A percentile compares a stretch with the other conserved stretches of the same genome.
Conservation (phyloP, 1,140 invertebrate species). For the Trinorchestia longiramus region DNA sequence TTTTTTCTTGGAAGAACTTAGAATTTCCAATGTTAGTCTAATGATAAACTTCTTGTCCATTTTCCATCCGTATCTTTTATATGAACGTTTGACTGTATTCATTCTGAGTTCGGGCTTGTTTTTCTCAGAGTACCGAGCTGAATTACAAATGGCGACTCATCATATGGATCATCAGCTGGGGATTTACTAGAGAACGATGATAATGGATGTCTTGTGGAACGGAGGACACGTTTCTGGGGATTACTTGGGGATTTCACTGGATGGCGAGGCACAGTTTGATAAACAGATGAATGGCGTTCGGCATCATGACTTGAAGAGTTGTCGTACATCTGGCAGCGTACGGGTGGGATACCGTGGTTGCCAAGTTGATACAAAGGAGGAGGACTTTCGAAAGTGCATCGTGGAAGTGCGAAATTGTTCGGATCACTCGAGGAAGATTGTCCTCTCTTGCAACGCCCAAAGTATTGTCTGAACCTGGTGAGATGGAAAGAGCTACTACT, state of each 20-base stretch:
- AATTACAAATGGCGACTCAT: not conserved
- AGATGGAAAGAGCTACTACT: not conserved
- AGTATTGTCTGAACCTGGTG: constrained; percentile 4
- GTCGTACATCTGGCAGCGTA: not conserved
- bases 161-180: not conserved
- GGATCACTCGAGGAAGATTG: constrained; percentile 33
- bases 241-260: not conserved
- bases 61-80: not conserved
- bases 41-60: not conserved
- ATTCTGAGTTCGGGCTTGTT: not conserved
- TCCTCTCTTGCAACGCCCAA: not conserved
- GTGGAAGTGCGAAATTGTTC: not conserved
- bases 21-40: not conserved
- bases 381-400: constrained; percentile 16
- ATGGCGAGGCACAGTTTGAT: not conserved
- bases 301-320: not conserved
- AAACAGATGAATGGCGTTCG: not conserved
- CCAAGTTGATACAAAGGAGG: not conserved
- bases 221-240: not conserved
- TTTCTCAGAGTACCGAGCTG: not conserved
- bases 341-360: not conserved
- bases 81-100: not conserved
- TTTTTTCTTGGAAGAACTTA: not conserved
- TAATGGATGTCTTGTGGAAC: not conserved
- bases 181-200: not conserved